Evolutionary conservation across 2,888 invertebrate genomes (phyloP).

Genomic region (Coenonympha glycerion): DNA sequence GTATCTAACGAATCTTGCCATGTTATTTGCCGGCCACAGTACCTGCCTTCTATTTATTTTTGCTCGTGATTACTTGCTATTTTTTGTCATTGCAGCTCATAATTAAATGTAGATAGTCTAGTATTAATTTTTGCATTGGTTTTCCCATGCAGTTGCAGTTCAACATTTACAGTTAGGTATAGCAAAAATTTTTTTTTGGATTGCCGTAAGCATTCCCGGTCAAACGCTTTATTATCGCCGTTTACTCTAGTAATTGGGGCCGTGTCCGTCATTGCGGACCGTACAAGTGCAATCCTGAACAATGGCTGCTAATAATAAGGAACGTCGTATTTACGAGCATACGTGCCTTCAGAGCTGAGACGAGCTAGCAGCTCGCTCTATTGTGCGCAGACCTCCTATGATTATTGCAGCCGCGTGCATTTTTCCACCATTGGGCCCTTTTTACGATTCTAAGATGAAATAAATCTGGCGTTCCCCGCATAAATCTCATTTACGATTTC

Average conservation of each 20-base stretch:
- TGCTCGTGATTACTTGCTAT: no score
- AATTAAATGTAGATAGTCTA: no score
- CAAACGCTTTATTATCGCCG: constrained; percentile 15
- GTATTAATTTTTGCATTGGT: no score
- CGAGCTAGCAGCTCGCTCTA: constrained; percentile 65
- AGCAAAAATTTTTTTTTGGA: not conserved
- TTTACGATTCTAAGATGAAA: constrained; percentile 56
- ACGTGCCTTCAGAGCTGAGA: constrained; percentile 69
- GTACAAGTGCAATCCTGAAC: constrained; percentile 64
- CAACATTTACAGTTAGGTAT: no score
- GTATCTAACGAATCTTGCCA: no score
- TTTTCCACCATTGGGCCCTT: constrained; percentile 64
- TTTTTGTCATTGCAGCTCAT: no score
- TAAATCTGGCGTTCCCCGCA: constrained; percentile 48
- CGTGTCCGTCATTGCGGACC: constrained; percentile 42
- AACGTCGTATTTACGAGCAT: constrained; percentile 72
- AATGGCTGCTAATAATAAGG: constrained; percentile 74
- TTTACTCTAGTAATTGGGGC: constrained; percentile 25
- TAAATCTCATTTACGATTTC: constrained; percentile 52
- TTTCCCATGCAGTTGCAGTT: no score
- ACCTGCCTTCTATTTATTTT: no score
- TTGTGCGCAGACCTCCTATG: constrained; percentile 74
- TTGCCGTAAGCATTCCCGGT: not conserved
- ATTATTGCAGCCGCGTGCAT: constrained; percentile 66
- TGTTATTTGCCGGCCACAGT: no score